Evolutionary conservation across 2,888 invertebrate genomes (phyloP), one percentile per base, ranked within the genome.

Genomic region (Belgica antarctica): DNA sequence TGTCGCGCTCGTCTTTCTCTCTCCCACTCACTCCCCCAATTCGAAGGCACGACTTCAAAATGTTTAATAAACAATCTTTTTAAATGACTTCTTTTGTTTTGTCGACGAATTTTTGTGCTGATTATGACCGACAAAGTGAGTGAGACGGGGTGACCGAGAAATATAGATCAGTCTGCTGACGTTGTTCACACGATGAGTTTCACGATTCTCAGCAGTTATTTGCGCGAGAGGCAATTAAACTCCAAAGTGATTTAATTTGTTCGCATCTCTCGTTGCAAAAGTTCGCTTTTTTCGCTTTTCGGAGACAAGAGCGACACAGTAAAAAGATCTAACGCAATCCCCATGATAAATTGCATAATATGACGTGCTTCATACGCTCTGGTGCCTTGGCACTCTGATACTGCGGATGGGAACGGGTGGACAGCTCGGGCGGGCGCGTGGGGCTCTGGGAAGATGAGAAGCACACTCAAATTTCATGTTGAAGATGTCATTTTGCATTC

Each of bases 251-350:
- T n/a, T 41, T 15, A 15, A 41, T 31, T 31, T 10, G 31, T 10
- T 31, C 31, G 10, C 5, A 31, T 41, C 15, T 41, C 15, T 41
- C 41, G 41, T n/a, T n/a, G 41, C 31, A 7, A 10, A 7, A n/a
- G n/a, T 52, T 52, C 52, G 17, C 5, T 46, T 52, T n/a, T n/a
- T n/a, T 52, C 52, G 22, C 17, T 52, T 52, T 17, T 17, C 52
- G n/a, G n/a, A n/a, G n/a, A n/a, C n/a, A n/a, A n/a, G n/a, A n/a
- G 27, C 3, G 25, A 59, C 27, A 12, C 25, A n/a, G 27, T n/a
- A 34, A 68, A 47, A 68, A 68, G 22, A 68, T 68, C 68, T 68
- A 68, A 68, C 68, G 68, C 68, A 68, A 68, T 68, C 34, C 68
- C 31, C 68, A 31, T 57, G 68, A 68, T 68, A 68, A 68, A 68